Percentiles rank a stretch among this genome's conserved stretches.
Conservation (phyloP, 2,113 vertebrate genomes). For the Ageneiosus marmoratus region DNA sequence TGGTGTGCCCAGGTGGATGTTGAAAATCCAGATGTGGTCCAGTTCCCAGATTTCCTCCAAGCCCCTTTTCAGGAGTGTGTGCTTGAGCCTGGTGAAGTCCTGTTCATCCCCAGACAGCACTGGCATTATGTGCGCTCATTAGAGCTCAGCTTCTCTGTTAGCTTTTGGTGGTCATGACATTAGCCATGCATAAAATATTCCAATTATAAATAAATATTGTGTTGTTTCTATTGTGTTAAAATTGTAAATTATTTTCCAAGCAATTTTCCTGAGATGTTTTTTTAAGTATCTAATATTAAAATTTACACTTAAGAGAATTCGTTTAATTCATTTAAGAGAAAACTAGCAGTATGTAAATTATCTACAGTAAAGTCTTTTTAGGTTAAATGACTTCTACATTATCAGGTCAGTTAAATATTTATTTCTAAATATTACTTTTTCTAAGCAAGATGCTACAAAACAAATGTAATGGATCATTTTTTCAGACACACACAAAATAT, state of each 20-base stretch:
- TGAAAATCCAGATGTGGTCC: conserved; percentile 81
- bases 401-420: too few species aligned
- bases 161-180: conserved; percentile 94
- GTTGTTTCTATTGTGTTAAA: not conserved
- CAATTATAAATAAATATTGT: not conserved
- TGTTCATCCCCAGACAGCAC: conserved; percentile 87
- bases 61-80: conserved; percentile 83
- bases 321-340: too few species aligned
- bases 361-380: not conserved
- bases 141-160: conserved; percentile 93
- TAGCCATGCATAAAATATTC: too few species aligned
- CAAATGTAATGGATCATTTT: too few species aligned
- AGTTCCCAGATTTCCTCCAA: conserved; percentile 83
- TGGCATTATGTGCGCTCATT: conserved; percentile 93
- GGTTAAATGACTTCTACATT: too few species aligned
- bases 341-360: not conserved
- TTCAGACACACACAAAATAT: not conserved
- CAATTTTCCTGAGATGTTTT: too few species aligned
- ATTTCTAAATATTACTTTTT: not conserved
- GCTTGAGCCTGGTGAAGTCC: conserved; percentile 85
- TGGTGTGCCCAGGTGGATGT: conserved; percentile 81
- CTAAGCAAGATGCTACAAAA: not conserved
- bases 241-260: not conserved
- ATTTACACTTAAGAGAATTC: too few species aligned
- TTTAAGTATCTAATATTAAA: too few species aligned